Evolutionary conservation across 2,797 vertebrate species (phyloP), one percentile per base, ranked within the genome.

Genomic region (Threskiornis aethiopicus): DNA sequence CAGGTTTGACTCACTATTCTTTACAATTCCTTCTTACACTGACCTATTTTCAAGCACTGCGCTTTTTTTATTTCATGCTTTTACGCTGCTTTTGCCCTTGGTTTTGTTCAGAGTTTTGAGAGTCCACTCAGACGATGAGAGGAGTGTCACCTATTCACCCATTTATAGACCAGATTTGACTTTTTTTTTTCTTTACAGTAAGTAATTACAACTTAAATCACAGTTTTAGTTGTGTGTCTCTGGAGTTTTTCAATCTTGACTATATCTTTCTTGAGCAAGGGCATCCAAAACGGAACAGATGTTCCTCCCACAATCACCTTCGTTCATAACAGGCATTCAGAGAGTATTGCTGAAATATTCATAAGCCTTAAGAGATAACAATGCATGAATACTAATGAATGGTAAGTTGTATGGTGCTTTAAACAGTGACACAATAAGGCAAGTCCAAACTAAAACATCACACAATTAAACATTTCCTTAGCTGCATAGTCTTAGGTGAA

Each of bases 281-380:
- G 41, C 86, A 85, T 86, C 31, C 64, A 96, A 94, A 96, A 82
- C 24, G 24, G 76, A 93, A 89, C 93, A 95, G 96, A 93, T 92
- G 89, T 92, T 96, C 96, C 83, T 92, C 37, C 42, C 33, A 80
- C 75, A 92, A 87, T 82, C 73, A 89, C 71, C 81, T 93, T 75
- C 1, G 2, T 73, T 96, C 54, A 33, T 93, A 92, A 83, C 62
- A 90, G 67, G 33, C 84, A 87, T 96, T 92, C 70, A 88, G 66
- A 93, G 47, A 92, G 37, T 77, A 35, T 76, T 72, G 44, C 72
- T 87, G 88, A 97, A 96, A 95, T 96, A 96, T 96, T 96, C 65
- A 96, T 95, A 72, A 92, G n/a, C 13, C 67, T 89, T 76, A 85
- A 89, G 70, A 93, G 26, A 85, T 67, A 92, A 95, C 71, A 95